Evolutionary conservation across 1,140 invertebrate species (phyloP).

Genomic region (Aphelinus certus): DNA sequence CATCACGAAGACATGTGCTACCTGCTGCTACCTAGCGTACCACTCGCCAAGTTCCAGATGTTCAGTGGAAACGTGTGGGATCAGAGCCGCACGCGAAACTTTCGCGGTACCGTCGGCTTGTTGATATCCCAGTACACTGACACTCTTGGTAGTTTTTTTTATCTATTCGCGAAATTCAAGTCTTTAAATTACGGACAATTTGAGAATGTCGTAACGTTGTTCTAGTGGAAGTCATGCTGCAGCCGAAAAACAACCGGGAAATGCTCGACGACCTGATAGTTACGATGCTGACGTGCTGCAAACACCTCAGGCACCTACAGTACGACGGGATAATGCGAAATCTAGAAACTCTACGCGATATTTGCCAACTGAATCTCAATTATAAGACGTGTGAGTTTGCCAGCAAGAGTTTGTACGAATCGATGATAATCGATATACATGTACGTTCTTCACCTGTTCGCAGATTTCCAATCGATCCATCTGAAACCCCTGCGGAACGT

Average conservation of each 20-base stretch:
- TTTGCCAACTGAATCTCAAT: conserved; percentile 59
- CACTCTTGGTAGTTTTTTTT: conserved; percentile 54
- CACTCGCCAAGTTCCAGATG: conserved; percentile 61
- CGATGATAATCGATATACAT: neutral
- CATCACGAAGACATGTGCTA: conserved; percentile 63
- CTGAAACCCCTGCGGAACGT: conserved; percentile 56
- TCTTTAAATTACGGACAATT: too few relatives aligned
- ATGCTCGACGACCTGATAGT: conserved; percentile 62
- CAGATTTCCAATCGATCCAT: conserved; percentile 59
- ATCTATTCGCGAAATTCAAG: too few relatives aligned
- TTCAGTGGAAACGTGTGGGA: conserved; percentile 64
- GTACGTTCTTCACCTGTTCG: neutral
- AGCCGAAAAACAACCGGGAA: conserved; percentile 62
- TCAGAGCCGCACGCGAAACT: conserved; percentile 62
- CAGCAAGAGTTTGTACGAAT: neutral
- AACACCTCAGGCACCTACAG: conserved; percentile 58
- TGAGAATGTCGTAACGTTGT: conserved; percentile 1
- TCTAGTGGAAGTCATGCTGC: conserved; percentile 60
- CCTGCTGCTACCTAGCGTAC: conserved; percentile 60
- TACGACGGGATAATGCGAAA: conserved; percentile 63
- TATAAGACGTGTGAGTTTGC: conserved; percentile 53
- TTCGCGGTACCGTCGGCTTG: conserved; percentile 59
- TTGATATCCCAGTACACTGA: conserved; percentile 59
- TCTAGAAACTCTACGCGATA: conserved; percentile 58
- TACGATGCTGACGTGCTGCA: conserved; percentile 57